phyloP scores from a whole-genome alignment of 2,888 invertebrate species.

The Leptothorax acervorum region DNA sequence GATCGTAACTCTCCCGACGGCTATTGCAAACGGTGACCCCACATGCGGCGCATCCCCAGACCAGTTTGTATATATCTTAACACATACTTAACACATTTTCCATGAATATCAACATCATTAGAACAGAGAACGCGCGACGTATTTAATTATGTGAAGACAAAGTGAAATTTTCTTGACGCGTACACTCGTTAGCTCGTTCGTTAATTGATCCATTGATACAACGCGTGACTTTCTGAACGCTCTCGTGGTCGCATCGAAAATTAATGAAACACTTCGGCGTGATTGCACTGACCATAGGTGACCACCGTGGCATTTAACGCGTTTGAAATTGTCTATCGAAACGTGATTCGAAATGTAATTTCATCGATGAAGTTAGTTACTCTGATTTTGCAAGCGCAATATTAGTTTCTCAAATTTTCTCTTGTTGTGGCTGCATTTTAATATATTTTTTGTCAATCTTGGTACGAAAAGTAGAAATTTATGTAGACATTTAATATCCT shows the following conservation, averaged over 20 bases:
- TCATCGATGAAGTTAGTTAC: not conserved
- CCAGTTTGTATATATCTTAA: not conserved
- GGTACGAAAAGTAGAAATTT: too few relatives aligned
- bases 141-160: not conserved
- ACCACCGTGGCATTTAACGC: constrained; percentile 13
- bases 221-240: not conserved
- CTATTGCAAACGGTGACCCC: constrained; percentile 46
- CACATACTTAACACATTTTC: not conserved
- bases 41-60: constrained; percentile 1
- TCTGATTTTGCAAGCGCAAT: not conserved
- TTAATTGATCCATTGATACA: not conserved
- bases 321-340: constrained; percentile 3
- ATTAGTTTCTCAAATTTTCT: not conserved
- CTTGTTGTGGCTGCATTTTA: not conserved
- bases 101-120: not conserved
- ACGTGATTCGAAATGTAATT: not conserved
- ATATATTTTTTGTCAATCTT: not conserved
- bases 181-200: not conserved
- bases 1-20: constrained; percentile 54
- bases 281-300: not conserved
- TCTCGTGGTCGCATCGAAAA: constrained; percentile 3
- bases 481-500: not conserved
- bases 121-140: not conserved
- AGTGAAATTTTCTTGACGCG: not conserved
- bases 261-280: constrained; percentile 23